phyloP scores from a whole-genome alignment of 1,140 invertebrate species.

The Drosophila sp. region DNA sequence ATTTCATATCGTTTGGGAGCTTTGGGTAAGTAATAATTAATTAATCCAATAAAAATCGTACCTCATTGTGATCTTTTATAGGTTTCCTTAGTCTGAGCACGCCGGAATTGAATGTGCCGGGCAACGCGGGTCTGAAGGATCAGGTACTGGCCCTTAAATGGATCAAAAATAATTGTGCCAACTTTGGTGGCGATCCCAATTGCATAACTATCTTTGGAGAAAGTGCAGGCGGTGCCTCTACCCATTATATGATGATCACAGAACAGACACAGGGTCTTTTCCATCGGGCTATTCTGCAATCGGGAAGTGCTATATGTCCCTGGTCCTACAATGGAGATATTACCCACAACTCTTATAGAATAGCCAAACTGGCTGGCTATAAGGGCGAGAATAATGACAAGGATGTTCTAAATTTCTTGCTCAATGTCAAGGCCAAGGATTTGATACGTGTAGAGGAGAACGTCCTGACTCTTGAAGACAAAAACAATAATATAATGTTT shows the following conservation, averaged over 20 bases:
- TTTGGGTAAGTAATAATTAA: constrained; percentile 68
- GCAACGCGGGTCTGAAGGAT: constrained; percentile 87
- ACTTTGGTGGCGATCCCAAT: constrained; percentile 84
- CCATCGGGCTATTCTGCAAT: constrained; percentile 82
- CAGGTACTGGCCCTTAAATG: constrained; percentile 87
- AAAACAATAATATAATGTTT: constrained; percentile 55
- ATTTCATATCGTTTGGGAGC: constrained; percentile 84
- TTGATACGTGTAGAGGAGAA: constrained; percentile 84
- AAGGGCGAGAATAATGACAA: constrained; percentile 76
- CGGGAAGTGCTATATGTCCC: constrained; percentile 68
- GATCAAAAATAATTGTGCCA: constrained; percentile 87
- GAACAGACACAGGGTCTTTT: constrained; percentile 83
- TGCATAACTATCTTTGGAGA: constrained; percentile 84
- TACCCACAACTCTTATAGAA: constrained; percentile 48
- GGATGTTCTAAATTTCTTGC: constrained; percentile 66
- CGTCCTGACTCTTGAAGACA: constrained; percentile 60
- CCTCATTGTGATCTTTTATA: constrained; percentile 7
- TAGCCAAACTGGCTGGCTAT: constrained; percentile 72
- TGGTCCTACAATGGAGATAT: constrained; percentile 66
- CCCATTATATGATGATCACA: constrained; percentile 86
- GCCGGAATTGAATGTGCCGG: constrained; percentile 82
- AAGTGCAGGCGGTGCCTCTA: constrained; percentile 83
- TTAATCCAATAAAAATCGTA: no score
- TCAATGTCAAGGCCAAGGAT: constrained; percentile 83
- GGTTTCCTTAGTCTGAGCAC: constrained; percentile 75